These are phyloP conservation scores for Amblyornis subalaris DNA, from an alignment of 2,113 vertebrate genomes.

Conservation along the genomic window DNA sequence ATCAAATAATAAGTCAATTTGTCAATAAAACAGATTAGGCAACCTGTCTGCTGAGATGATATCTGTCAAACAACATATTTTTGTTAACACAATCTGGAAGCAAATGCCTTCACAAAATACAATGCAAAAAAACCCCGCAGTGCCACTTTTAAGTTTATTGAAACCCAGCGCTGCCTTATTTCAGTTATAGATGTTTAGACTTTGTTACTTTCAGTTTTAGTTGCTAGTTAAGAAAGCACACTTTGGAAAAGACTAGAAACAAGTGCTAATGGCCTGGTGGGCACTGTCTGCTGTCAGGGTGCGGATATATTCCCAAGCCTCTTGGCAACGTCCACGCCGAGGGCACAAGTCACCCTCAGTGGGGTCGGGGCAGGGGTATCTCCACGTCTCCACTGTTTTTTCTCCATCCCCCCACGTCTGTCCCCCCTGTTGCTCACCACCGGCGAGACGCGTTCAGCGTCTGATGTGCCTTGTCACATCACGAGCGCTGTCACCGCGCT, in stretches of 20 bases:
- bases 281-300: background rate
- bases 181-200: background rate
- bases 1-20: conserved; percentile 75
- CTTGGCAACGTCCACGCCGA: background rate
- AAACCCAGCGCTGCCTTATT: background rate
- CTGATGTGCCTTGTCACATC: background rate
- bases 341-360: background rate
- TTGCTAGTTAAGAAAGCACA: background rate
- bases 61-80: conserved; percentile 62
- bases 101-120: conserved; percentile 23
- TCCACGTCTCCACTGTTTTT: background rate
- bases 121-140: background rate
- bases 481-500: background rate
- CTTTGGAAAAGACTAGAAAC: background rate
- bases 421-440: background rate
- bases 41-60: conserved; percentile 62
- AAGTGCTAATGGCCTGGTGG: background rate
- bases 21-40: conserved; percentile 69
- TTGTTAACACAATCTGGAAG: conserved; percentile 54
- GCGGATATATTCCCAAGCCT: rapidly evolving
- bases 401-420: rapidly evolving
- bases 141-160: background rate
- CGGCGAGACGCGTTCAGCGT: background rate
- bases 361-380: background rate
- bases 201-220: background rate